A percentile compares a stretch with the other conserved stretches of the same genome.
phyloP scores from a whole-genome alignment of 1,140 invertebrate species.

The Onthophagus taurus region DNA sequence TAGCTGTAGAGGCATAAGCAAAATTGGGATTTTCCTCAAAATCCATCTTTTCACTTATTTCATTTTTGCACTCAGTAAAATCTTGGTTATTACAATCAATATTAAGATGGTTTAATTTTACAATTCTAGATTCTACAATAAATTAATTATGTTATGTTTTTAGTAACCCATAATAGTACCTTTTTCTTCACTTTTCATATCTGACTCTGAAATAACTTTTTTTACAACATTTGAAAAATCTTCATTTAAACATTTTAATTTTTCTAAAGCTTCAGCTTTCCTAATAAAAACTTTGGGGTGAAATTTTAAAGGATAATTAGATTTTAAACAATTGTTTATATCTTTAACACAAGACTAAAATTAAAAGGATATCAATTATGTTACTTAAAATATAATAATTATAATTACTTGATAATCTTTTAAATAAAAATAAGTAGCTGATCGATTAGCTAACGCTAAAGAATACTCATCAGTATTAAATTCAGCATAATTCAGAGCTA shows the following conservation, averaged over 20 bases:
- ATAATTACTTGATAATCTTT: slow-evolving; percentile 24
- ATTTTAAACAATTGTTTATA: slow-evolving; percentile 28
- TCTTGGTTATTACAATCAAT: neutral
- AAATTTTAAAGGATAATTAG: slow-evolving; percentile 23
- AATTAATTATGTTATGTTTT: too few species aligned
- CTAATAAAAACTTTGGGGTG: slow-evolving; percentile 28
- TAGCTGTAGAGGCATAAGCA: slow-evolving; percentile 26
- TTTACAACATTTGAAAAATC: slow-evolving; percentile 3
- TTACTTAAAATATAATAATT: neutral
- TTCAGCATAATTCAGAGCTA: slow-evolving; percentile 29
- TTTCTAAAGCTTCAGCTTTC: slow-evolving; percentile 24
- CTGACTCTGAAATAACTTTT: too few species aligned
- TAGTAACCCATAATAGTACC: too few species aligned
- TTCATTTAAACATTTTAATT: slow-evolving; percentile 12
- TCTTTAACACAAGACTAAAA: slow-evolving; percentile 29
- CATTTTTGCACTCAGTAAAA: too few species aligned
- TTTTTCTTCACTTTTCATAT: too few species aligned
- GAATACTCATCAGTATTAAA: slow-evolving; percentile 22
- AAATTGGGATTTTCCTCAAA: slow-evolving; percentile 26
- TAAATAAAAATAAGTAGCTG: slow-evolving; percentile 28
- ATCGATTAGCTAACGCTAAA: slow-evolving; percentile 29
- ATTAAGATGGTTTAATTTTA: neutral
- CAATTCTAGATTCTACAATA: too few species aligned
- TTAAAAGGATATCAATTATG: neutral
- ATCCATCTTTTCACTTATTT: slow-evolving; percentile 15